Conservation (phyloP, 2,113 vertebrate species). For the Tetrax tetrax region DNA sequence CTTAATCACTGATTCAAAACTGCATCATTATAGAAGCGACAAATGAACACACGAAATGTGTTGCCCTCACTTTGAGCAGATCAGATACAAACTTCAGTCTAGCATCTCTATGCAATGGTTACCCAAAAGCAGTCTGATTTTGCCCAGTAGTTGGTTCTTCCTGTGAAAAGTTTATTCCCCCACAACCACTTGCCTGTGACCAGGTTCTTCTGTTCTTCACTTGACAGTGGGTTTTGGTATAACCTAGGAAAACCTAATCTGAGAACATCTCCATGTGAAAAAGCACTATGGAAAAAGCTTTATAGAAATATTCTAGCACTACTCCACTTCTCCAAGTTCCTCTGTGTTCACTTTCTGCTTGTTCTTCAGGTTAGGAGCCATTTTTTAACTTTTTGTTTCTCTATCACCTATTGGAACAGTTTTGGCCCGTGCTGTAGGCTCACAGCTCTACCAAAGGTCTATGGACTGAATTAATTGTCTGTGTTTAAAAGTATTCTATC, state of each 20-base stretch:
- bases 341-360: neutral
- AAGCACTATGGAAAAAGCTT: neutral
- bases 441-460: neutral
- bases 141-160: neutral
- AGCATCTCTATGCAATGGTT: neutral
- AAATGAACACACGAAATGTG: neutral
- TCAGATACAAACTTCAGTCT: neutral
- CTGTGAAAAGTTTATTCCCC: neutral
- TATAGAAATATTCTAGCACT: neutral
- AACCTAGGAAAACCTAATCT: neutral
- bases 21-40: neutral
- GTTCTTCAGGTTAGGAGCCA: neutral
- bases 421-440: accelerated
- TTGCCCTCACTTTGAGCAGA: neutral
- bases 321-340: neutral
- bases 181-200: neutral
- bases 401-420: neutral
- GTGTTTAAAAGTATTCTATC: neutral
- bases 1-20: neutral
- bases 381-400: neutral
- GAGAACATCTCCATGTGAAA: neutral
- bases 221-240: neutral
- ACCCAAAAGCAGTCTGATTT: neutral
- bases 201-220: neutral
- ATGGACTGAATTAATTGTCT: neutral